phyloP scores from a whole-genome alignment of 2,888 invertebrate species.

The Halictus ligatus region DNA sequence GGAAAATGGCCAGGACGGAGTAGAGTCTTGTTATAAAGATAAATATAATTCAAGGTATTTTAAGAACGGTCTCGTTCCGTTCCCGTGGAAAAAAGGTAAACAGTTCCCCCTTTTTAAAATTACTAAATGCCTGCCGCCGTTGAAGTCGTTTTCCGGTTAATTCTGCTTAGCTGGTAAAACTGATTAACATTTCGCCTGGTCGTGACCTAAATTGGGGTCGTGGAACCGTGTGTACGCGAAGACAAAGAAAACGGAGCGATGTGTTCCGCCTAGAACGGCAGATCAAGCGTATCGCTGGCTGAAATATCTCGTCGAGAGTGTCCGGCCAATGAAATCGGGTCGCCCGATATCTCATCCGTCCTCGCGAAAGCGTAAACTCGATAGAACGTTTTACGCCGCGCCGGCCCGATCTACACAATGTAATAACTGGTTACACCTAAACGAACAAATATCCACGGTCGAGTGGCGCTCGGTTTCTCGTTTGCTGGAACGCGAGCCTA shows the following conservation, averaged over 20 bases:
- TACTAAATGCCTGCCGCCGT: not conserved
- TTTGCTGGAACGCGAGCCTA: not conserved
- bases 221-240: not conserved
- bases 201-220: not conserved
- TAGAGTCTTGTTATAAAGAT: not conserved
- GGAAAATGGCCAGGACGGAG: not conserved
- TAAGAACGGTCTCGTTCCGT: not conserved
- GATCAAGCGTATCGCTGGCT: constrained; percentile 6
- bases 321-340: constrained; percentile 8
- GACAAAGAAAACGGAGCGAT: constrained; percentile 1
- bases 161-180: not conserved
- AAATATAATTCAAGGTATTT: not conserved
- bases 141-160: not conserved
- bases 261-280: not conserved
- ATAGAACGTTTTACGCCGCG: not conserved
- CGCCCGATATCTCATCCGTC: not conserved
- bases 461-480: not conserved
- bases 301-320: constrained; percentile 13
- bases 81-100: not conserved
- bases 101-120: not conserved
- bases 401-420: not conserved
- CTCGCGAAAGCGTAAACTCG: constrained; percentile 11
- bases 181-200: not conserved
- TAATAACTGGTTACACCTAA: constrained; percentile 3
- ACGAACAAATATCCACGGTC: not conserved